Base-by-base conservation (phyloP, 2,888 invertebrate species). In the Drosophila prolongata region DNA sequence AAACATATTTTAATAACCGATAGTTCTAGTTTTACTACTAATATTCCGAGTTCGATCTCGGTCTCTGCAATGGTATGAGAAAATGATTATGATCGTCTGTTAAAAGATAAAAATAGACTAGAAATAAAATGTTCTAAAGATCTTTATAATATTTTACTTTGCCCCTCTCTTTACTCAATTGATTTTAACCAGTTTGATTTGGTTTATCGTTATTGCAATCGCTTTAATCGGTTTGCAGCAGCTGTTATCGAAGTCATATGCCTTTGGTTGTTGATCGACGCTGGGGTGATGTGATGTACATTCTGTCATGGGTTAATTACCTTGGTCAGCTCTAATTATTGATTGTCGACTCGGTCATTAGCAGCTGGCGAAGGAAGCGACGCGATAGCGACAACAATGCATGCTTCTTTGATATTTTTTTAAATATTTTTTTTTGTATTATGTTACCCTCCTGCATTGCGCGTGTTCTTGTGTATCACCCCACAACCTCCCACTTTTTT, bases 281-380 rank as follows among this genome's bases (percentile, higher is more conserved):
- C 34, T 24, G 34, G 34, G 43, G 60, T 66, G 72, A 55, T 54
- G 58, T 54, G 57, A 40, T 62, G 68, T 35, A 52, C 67, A 52
- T 61, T 68, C 74, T 62, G 74, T 69, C 57, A 73, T 79, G 79
- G 57, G 65, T 40, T 85, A 86, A 80, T 80, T 80, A 83, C 56
- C 75, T 70, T 79, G 74, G 60, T 61, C 65, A 62, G 70, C 74
- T 60, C 60, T 60, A 82, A 86, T 80, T 75, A 80, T 85, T 70
- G 70, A 79, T 86, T 70, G 67, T 37, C 53, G 49, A n/a, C 35
- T 54, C 44, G 76, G 68, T 77, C 76, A 74, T 76, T 77, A 76
- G 68, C 65, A 65, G 68, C 59, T 59, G 42, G 24, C 53, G 42
- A 42, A 11, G 19, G 42, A 50, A 50, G 40, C 16, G 44, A 14